Evolutionary conservation across 1,140 invertebrate species (phyloP).

Genomic region (Brachionus rotundiformis): DNA sequence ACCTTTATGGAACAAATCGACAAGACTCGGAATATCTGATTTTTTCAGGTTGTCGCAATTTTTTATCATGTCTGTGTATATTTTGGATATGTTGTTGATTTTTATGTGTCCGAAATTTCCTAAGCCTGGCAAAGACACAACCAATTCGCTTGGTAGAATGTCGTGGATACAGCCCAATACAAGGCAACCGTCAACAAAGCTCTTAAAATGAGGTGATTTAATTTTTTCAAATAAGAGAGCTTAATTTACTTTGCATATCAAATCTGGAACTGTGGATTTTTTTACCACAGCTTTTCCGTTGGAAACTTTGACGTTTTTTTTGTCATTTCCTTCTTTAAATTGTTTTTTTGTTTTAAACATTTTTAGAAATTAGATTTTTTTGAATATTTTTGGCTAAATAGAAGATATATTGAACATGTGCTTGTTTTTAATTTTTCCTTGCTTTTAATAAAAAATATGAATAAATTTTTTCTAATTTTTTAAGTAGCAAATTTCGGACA

Average conservation of each 20-base stretch:
- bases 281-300: neutral
- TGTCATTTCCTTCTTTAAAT: neutral
- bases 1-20: slow-evolving; percentile 44
- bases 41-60: slow-evolving; percentile 14
- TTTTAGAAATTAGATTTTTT: neutral
- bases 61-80: slow-evolving; percentile 32
- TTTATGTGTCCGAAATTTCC: slow-evolving; percentile 35
- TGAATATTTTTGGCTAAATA: neutral
- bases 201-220: too few species aligned
- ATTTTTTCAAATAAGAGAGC: too few species aligned
- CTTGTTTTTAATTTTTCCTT: slow-evolving; percentile 32
- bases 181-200: slow-evolving; percentile 47
- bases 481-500: neutral
- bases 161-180: slow-evolving; percentile 43
- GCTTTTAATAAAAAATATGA: neutral
- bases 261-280: slow-evolving; percentile 24
- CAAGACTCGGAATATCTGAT: neutral
- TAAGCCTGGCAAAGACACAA: slow-evolving; percentile 44
- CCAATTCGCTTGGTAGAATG: slow-evolving; percentile 22
- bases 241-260: slow-evolving; percentile 36
- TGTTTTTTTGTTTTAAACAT: slow-evolving; percentile 35
- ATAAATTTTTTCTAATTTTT: neutral
- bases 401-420: neutral
- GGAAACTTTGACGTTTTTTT: neutral
- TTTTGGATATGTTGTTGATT: slow-evolving; percentile 41